A percentile compares a stretch with the other conserved stretches of the same genome.
Evolutionary conservation across 2,797 vertebrate genomes (phyloP).

Genomic region (Melanitta fusca): DNA sequence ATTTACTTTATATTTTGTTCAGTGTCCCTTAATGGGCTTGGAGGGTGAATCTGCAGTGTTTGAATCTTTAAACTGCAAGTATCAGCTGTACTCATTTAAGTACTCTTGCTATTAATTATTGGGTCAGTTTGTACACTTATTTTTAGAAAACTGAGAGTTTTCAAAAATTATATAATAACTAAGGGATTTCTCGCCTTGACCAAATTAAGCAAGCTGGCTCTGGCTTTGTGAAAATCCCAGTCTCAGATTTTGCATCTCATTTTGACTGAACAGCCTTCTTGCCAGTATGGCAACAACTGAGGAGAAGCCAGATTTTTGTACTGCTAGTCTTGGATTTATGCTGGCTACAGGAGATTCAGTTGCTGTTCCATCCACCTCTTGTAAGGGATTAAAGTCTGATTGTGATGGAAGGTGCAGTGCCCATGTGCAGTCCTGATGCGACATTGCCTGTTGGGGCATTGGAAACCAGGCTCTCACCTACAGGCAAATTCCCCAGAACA

Average conservation of each 20-base stretch:
- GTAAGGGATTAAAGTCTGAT: not conserved
- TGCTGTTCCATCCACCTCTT: not conserved
- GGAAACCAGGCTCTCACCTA: not conserved
- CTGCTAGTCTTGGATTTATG: not conserved
- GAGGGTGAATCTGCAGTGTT: not conserved
- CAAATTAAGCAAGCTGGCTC: not conserved
- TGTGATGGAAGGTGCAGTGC: accelerated
- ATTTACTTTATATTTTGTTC: not conserved
- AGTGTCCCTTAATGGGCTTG: not conserved
- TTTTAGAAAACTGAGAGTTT: not conserved
- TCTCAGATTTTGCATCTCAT: not conserved
- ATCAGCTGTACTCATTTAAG: not conserved
- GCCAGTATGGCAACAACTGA: not conserved
- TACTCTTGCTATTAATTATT: not conserved
- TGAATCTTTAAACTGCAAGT: not conserved
- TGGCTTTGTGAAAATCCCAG: not conserved
- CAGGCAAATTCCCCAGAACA: not conserved
- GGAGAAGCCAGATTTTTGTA: not conserved
- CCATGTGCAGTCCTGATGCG: not conserved
- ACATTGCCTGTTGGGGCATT: not conserved
- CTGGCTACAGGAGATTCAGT: not conserved
- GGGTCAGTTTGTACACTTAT: not conserved
- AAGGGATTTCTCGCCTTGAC: not conserved
- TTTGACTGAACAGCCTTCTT: not conserved
- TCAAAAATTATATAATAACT: not conserved